Conservation (phyloP, 2,797 vertebrate species). For the Takifugu ocellatus region DNA sequence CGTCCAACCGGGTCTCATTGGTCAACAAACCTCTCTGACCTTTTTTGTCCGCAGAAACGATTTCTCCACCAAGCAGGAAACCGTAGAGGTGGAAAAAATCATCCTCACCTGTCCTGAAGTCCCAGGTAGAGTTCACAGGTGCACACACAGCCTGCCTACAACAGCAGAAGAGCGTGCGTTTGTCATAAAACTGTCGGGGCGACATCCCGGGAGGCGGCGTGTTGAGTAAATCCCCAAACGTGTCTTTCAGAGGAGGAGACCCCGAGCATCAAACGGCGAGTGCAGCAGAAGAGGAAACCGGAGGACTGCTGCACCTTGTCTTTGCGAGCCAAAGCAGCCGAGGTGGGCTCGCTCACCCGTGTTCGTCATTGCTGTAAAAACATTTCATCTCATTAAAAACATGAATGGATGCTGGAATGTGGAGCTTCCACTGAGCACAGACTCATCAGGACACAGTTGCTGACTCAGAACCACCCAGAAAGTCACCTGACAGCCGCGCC, state of each 20-base stretch:
- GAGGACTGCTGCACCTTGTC: constrained; percentile 46
- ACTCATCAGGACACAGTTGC: too few species aligned
- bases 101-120: constrained; percentile 81
- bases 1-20: background rate
- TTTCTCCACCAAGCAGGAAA: constrained; percentile 78
- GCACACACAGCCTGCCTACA: background rate
- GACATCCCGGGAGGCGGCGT: too few species aligned
- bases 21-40: background rate
- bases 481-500: too few species aligned
- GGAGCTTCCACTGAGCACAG: too few species aligned
- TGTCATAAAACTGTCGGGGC: too few species aligned
- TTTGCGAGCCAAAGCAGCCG: constrained; percentile 34
- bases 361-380: too few species aligned
- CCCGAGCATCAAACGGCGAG: constrained; percentile 61
- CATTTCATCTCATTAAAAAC: too few species aligned
- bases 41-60: constrained; percentile 79
- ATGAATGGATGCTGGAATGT: too few species aligned
- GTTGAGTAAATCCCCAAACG: too few species aligned
- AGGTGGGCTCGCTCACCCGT: constrained; percentile 48
- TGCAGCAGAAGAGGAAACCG: constrained; percentile 65
- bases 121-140: constrained; percentile 68
- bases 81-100: constrained; percentile 82
- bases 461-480: too few species aligned
- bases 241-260: constrained; percentile 28
- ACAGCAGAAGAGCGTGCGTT: too few species aligned